Conservation (phyloP, 2,888 invertebrate species). For the Tortrix viridana region DNA sequence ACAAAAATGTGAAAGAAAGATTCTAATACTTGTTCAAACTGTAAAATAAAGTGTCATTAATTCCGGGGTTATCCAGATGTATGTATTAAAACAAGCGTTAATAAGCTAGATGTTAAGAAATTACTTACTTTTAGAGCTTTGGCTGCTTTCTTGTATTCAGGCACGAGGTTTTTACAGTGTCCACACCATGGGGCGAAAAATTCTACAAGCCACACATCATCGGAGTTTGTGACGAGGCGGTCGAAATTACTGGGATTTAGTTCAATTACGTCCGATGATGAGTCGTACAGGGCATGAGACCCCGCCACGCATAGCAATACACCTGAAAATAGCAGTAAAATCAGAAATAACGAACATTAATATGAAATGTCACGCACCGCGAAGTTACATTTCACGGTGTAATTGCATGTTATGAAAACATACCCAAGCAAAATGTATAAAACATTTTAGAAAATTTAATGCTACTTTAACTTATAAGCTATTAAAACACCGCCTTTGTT, state of each 20-base stretch:
- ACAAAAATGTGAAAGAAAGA: too few species aligned
- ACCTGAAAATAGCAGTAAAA: conserved; percentile 59
- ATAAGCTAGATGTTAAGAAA: not conserved
- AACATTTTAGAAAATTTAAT: conserved; percentile 63
- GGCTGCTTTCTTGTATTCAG: conserved; percentile 97
- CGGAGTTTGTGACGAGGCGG: conserved; percentile 90
- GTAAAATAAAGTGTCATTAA: too few species aligned
- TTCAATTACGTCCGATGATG: conserved; percentile 91
- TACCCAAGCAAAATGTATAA: conserved; percentile 64
- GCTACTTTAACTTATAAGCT: conserved; percentile 49
- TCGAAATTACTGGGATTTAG: conserved; percentile 95
- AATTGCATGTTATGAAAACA: conserved; percentile 64
- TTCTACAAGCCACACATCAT: conserved; percentile 97
- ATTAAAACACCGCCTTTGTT: conserved; percentile 43
- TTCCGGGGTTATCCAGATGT: not conserved
- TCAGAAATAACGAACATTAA: conserved; percentile 50
- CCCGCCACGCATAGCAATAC: conserved; percentile 66
- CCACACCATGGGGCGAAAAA: conserved; percentile 99
- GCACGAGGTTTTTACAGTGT: conserved; percentile 94
- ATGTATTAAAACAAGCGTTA: not conserved
- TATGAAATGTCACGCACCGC: conserved; percentile 42
- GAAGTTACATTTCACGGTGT: conserved; percentile 52
- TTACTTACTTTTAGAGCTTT: conserved; percentile 91
- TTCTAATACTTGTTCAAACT: too few species aligned
- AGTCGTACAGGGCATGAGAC: conserved; percentile 85